A percentile compares a stretch with the other conserved stretches of the same genome.
Conservation (phyloP, 2,113 vertebrate species). For the Cavia porcellus region DNA sequence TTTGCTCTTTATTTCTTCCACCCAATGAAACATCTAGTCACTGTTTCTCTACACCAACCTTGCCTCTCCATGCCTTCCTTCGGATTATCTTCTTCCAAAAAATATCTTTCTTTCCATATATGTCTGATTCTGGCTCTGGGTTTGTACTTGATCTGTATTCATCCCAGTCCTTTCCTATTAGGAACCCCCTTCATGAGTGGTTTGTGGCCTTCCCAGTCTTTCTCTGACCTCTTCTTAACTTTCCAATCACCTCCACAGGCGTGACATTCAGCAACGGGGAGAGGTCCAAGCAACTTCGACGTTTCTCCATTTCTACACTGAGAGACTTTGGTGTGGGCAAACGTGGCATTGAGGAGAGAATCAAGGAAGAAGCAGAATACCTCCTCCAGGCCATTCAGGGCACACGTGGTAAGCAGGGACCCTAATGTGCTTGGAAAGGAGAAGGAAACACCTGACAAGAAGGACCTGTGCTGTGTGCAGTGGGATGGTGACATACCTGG, state of each 20-base stretch:
- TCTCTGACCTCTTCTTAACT: not conserved
- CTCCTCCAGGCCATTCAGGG: conserved; percentile 83
- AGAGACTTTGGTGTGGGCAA: conserved; percentile 81
- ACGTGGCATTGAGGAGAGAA: conserved; percentile 80
- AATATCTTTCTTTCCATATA: not conserved
- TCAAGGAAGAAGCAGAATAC: conserved; percentile 89
- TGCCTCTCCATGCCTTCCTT: not conserved
- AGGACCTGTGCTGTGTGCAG: too few relatives aligned
- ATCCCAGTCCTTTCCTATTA: not conserved
- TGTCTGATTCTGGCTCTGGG: not conserved
- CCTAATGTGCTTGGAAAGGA: too few relatives aligned
- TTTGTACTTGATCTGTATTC: not conserved
- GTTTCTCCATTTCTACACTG: conserved; percentile 76
- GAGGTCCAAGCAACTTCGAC: conserved; percentile 66
- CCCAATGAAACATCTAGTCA: too few relatives aligned
- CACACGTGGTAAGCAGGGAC: conserved; percentile 82
- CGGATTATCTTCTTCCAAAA: not conserved
- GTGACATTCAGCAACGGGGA: conserved; percentile 68
- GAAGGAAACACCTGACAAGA: not conserved
- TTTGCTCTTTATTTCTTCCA: too few relatives aligned
- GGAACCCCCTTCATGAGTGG: not conserved
- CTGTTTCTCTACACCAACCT: not conserved
- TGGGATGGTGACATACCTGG: too few relatives aligned
- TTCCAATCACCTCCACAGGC: not conserved
- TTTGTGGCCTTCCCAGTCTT: rapidly evolving